phyloP scores from a whole-genome alignment of 2,797 vertebrate genomes.

The Melanotaenia parkinsoni region DNA sequence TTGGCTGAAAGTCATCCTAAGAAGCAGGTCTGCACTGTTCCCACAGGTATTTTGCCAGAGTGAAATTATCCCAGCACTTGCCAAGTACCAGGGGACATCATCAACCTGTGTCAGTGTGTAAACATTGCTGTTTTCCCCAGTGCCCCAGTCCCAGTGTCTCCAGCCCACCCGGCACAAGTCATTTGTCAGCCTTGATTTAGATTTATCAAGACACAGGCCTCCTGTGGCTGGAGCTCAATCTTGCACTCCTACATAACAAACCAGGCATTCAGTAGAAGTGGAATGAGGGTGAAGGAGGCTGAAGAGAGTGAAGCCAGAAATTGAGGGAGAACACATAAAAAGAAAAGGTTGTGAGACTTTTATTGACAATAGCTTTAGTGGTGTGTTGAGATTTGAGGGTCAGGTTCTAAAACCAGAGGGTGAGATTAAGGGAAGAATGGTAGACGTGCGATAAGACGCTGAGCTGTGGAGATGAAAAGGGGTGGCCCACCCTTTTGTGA shows the following conservation, averaged over 20 bases:
- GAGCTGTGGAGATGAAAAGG: conserved; percentile 39
- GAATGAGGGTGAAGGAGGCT: not conserved
- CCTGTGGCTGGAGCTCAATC: conserved; percentile 51
- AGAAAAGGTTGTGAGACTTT: conserved; percentile 4
- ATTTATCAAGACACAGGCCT: conserved; percentile 65
- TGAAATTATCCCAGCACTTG: conserved; percentile 67
- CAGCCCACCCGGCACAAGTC: conserved; percentile 64
- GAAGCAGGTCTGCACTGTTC: conserved; percentile 49
- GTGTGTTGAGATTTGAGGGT: conserved; percentile 57
- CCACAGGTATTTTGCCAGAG: conserved; percentile 67
- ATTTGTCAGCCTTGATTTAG: conserved; percentile 78
- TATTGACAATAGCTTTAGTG: conserved; percentile 40
- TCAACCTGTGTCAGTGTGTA: conserved; percentile 75
- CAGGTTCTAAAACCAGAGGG: conserved; percentile 33
- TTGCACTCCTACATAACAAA: conserved; percentile 34
- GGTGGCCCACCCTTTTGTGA: conserved; percentile 24
- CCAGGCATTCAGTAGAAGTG: conserved; percentile 23
- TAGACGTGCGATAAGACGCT: conserved; percentile 53
- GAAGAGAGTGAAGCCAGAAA: conserved; percentile 17
- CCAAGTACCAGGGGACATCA: conserved; percentile 66
- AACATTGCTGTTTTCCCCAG: conserved; percentile 71
- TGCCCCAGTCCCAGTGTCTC: conserved; percentile 59
- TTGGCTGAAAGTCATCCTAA: conserved; percentile 73
- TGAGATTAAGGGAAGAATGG: conserved; percentile 31
- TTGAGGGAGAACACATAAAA: conserved; percentile 8